Percentiles rank a stretch among this genome's conserved stretches.
These are phyloP conservation scores for Harpagoxenus sublaevis DNA, from an alignment of 2,888 invertebrate genomes.

Conservation along the genomic window DNA sequence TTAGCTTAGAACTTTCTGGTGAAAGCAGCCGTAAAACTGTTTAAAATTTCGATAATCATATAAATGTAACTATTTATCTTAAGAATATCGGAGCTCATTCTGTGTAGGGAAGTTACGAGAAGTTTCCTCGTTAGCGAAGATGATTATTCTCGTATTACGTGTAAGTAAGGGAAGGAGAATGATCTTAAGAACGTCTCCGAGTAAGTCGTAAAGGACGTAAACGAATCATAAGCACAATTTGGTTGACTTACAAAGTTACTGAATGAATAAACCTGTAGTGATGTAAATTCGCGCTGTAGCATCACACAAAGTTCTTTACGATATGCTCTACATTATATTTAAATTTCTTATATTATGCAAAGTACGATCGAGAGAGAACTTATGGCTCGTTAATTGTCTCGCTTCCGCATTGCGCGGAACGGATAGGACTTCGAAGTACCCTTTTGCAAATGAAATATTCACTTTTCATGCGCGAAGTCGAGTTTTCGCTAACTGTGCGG, in stretches of 20 bases:
- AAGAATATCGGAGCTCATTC: background rate
- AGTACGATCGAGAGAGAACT: conserved; percentile 34
- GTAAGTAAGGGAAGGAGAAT: conserved; percentile 25
- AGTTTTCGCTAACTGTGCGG: conserved; percentile 21
- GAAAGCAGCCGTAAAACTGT: background rate
- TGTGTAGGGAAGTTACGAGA: conserved; percentile 32
- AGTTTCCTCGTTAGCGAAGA: conserved; percentile 71
- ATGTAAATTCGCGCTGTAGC: conserved; percentile 20
- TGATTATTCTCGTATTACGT: conserved; percentile 72
- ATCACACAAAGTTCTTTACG: conserved; percentile 19
- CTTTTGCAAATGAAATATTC: conserved; percentile 26
- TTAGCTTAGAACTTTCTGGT: background rate
- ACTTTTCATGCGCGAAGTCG: conserved; percentile 9
- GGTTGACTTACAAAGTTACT: conserved; percentile 28
- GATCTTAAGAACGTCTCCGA: conserved; percentile 44
- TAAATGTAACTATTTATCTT: conserved; percentile 31
- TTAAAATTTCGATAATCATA: conserved; percentile 28
- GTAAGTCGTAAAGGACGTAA: conserved; percentile 30
- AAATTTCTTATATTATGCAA: conserved; percentile 25
- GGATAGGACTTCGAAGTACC: conserved; percentile 18
- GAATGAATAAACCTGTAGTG: conserved; percentile 1
- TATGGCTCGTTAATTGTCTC: conserved; percentile 34
- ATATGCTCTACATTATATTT: conserved; percentile 16
- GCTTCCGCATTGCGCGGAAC: background rate
- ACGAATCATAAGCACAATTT: conserved; percentile 34